These are phyloP conservation scores for Bubalus kerabau DNA, from an alignment of 2,113 vertebrate genomes.

Conservation along the genomic window DNA sequence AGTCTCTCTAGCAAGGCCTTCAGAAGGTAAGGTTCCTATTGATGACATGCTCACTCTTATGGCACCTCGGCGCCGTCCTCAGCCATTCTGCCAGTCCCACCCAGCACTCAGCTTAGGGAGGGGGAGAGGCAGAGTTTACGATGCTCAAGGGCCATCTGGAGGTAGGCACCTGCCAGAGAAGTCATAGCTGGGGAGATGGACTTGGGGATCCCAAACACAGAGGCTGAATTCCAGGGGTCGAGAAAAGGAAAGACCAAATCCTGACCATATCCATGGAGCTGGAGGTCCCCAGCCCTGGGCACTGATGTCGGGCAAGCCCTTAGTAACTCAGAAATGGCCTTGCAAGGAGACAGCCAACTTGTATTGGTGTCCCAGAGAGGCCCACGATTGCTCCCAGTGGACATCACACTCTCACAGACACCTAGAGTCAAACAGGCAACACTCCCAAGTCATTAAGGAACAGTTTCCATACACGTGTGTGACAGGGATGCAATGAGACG, in stretches of 20 bases:
- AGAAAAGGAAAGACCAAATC: background rate
- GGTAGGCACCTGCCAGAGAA: background rate
- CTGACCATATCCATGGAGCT: background rate
- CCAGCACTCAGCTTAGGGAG: background rate
- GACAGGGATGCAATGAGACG: background rate
- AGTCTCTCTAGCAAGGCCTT: background rate
- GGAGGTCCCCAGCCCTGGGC: background rate
- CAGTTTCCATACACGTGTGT: fast-evolving
- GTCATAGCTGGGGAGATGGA: background rate
- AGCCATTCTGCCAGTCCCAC: background rate
- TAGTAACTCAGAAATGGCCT: background rate
- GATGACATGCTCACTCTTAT: background rate
- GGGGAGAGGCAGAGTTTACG: background rate
- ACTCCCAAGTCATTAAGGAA: background rate
- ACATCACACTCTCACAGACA: background rate
- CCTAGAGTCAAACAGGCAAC: background rate
- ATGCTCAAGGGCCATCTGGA: background rate
- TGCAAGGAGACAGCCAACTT: background rate
- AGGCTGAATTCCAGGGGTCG: background rate
- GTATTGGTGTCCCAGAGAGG: background rate
- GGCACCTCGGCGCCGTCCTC: background rate
- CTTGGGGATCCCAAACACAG: background rate
- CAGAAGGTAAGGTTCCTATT: background rate
- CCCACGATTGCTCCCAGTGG: background rate
- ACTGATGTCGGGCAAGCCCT: background rate